Evolutionary conservation across 2,113 vertebrate species (phyloP), one percentile per base, ranked within the genome.

Genomic region (Anguilla rostrata): DNA sequence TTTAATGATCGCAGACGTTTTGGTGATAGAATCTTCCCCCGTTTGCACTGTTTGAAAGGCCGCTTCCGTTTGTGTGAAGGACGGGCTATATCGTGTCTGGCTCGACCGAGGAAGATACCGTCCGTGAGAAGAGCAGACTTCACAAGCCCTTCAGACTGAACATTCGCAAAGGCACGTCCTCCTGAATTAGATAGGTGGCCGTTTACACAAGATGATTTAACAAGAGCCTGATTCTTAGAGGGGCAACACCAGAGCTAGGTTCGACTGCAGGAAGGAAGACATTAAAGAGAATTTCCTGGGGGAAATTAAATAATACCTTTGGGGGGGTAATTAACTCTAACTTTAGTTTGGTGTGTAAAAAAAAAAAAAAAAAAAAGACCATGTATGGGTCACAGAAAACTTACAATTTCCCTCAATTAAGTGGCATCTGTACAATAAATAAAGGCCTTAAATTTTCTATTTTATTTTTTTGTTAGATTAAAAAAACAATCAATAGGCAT

Each of bases 21-120:
- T 0, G 53, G 53, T 89, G 92, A 94, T 94, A 91, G 26, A 40
- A 92, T 94, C 92, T 84, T 43, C 43, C 34, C 82, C 75, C 0
- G 18, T 88, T 91, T 93, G 60, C 0, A 12, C 1, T 34, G n/a
- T 89, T 93, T 87, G 89, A 87, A 90, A 60, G 34, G 86, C 88
- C 92, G 93, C 92, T 92, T 89, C 91, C 89, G 87, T 56, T 87
- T 81, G 71, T 75, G 26, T 11, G n/a, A 75, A 75, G 12, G 71
- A 12, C 7, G n/a, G n/a, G 29, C 5, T 29, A 71, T 26, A 26
- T 2, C 8, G 5, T 14, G 71, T 6, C 63, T 1, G 20, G 63
- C 63, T 71, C 63, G 16, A 1, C 20, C 20, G n/a, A 75, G 11
- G n/a, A 75, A 75, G 71, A 43, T 82, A 85, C 46, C 34, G 12